Percentiles rank a stretch among this genome's conserved stretches.
Evolutionary conservation across 2,113 vertebrate genomes (phyloP).

Genomic region (Cyanoliseus patagonus): DNA sequence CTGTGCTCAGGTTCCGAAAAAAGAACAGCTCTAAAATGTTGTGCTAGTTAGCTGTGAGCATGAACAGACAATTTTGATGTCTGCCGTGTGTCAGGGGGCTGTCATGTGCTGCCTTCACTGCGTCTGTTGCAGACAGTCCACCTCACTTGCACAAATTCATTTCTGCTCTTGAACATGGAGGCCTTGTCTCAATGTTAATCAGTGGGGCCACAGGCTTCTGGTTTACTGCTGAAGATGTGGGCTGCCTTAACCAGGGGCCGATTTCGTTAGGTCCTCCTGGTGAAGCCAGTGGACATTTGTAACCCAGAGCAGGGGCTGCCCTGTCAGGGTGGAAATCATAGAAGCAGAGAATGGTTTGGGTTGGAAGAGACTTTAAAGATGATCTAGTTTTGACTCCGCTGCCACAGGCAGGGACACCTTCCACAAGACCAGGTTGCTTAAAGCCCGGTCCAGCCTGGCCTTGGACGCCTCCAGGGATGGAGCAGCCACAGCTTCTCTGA

Average conservation of each 20-base stretch:
- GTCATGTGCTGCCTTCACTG: neutral
- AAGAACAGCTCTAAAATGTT: neutral
- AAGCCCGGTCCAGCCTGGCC: neutral
- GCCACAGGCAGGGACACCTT: neutral
- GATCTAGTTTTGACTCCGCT: neutral
- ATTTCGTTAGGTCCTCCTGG: neutral
- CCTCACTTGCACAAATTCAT: neutral
- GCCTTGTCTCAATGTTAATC: neutral
- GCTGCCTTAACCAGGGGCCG: rapidly evolving
- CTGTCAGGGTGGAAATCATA: rapidly evolving
- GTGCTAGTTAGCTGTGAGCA: neutral
- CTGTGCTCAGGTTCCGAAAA: neutral
- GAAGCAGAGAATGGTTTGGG: neutral
- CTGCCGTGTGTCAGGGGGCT: neutral
- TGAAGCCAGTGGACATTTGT: rapidly evolving
- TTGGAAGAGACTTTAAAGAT: neutral
- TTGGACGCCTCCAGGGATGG: neutral
- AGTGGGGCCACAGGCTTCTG: neutral
- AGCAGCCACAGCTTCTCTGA: neutral
- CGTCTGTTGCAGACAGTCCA: neutral
- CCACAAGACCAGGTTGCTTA: neutral
- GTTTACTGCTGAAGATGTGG: neutral
- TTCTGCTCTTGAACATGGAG: neutral
- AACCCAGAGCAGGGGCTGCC: neutral
- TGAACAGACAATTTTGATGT: neutral